Evolutionary conservation across 2,797 vertebrate species (phyloP).

Genomic region (Poecile montanus): DNA sequence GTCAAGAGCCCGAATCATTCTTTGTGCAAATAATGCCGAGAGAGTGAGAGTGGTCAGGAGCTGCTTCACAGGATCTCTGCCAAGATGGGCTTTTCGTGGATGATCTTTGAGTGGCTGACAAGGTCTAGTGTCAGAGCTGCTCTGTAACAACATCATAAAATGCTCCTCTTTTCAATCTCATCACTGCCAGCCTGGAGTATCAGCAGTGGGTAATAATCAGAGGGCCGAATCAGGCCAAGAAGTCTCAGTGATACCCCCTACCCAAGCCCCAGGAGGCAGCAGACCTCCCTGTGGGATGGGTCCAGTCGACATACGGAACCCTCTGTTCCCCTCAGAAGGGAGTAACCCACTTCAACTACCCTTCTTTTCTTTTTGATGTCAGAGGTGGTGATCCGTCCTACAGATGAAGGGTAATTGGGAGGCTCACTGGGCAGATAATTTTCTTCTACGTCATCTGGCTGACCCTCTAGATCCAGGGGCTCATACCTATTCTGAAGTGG

Average conservation of each 20-base stretch:
- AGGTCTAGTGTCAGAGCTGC: background rate
- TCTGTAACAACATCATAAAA: background rate
- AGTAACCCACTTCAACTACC: rapidly evolving
- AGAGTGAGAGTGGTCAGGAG: background rate
- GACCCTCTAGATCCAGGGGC: background rate
- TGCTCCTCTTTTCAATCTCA: background rate
- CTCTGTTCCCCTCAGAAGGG: background rate
- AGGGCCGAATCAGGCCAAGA: background rate
- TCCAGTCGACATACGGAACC: rapidly evolving
- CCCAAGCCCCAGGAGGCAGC: background rate
- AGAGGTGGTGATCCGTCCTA: background rate
- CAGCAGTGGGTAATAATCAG: too few relatives aligned
- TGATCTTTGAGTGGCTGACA: background rate
- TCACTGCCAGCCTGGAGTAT: background rate
- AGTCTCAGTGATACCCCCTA: rapidly evolving
- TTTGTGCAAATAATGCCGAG: background rate
- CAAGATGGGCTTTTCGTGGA: background rate
- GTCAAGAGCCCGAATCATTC: background rate
- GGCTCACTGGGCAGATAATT: too few relatives aligned
- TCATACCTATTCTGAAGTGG: background rate
- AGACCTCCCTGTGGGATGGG: background rate
- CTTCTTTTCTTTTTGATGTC: too few relatives aligned
- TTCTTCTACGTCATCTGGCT: background rate
- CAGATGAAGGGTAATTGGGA: too few relatives aligned
- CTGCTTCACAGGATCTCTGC: background rate